These are phyloP conservation scores for Cavia aperea DNA, from an alignment of 2,113 vertebrate genomes.

Conservation along the genomic window DNA sequence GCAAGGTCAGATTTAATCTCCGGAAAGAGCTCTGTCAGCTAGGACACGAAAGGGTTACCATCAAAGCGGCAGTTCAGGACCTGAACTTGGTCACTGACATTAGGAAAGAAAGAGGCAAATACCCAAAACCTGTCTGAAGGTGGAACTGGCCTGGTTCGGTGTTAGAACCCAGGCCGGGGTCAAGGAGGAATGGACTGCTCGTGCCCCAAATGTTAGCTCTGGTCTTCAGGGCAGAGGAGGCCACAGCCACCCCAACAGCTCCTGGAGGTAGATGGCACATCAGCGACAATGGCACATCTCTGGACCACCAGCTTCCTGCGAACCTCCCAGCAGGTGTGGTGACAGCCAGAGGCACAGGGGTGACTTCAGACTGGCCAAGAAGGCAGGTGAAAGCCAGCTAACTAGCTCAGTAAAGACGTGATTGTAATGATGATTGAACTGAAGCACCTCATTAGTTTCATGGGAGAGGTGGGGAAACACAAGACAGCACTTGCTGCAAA, in stretches of 20 bases:
- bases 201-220: background rate
- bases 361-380: background rate
- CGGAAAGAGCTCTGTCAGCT: background rate
- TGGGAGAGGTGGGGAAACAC: slow-evolving; percentile 74
- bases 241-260: rapidly evolving
- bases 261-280: rapidly evolving
- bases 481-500: slow-evolving; percentile 66
- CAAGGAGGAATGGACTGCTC: rapidly evolving
- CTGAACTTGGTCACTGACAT: background rate
- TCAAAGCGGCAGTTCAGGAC: background rate
- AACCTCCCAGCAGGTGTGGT: background rate
- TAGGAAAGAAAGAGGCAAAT: background rate
- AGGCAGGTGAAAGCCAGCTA: slow-evolving; percentile 70
- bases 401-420: slow-evolving; percentile 75
- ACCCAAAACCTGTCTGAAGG: background rate
- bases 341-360: slow-evolving; percentile 19
- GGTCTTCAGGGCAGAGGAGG: background rate
- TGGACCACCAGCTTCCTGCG: background rate
- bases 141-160: rapidly evolving
- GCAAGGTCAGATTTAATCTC: background rate
- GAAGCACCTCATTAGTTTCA: slow-evolving; percentile 80
- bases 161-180: rapidly evolving
- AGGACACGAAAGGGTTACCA: too few relatives aligned
- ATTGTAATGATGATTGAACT: slow-evolving; percentile 73
- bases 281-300: background rate